Percentiles rank a stretch among this genome's conserved stretches.
Conservation (phyloP, 1,140 invertebrate genomes). For the Melitaea cinxia region DNA sequence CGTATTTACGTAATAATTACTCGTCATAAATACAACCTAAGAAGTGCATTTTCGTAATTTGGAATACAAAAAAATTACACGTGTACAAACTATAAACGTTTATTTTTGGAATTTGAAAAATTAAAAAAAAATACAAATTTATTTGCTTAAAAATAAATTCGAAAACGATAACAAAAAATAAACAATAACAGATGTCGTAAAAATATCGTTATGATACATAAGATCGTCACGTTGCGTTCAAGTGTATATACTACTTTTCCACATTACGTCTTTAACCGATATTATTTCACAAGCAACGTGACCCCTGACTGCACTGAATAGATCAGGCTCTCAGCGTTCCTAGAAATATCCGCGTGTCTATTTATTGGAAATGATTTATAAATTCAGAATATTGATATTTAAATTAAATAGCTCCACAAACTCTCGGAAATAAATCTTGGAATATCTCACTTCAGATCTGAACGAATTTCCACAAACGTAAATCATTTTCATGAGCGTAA, state of each 20-base stretch:
- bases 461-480: not conserved
- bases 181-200: not conserved
- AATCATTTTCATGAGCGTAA: not conserved
- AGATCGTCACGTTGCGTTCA: not conserved
- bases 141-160: too few species aligned
- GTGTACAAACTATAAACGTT: too few species aligned
- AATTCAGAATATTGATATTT: conserved; percentile 27
- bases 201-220: not conserved
- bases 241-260: conserved; percentile 11
- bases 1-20: too few species aligned
- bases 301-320: conserved; percentile 42
- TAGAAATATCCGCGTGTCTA: conserved; percentile 23
- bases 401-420: conserved; percentile 5
- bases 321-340: conserved; percentile 35
- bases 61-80: too few species aligned
- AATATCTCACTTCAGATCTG: not conserved
- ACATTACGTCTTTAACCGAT: conserved; percentile 30
- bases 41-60: too few species aligned
- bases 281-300: conserved; percentile 35
- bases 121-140: too few species aligned
- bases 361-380: conserved; percentile 32
- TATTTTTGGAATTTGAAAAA: too few species aligned
- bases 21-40: too few species aligned
- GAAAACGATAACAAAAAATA: too few species aligned
- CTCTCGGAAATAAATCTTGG: conserved; percentile 8